Base-by-base conservation (phyloP, 92 coral and sea anemone species). In the Phenganax marumi region DNA sequence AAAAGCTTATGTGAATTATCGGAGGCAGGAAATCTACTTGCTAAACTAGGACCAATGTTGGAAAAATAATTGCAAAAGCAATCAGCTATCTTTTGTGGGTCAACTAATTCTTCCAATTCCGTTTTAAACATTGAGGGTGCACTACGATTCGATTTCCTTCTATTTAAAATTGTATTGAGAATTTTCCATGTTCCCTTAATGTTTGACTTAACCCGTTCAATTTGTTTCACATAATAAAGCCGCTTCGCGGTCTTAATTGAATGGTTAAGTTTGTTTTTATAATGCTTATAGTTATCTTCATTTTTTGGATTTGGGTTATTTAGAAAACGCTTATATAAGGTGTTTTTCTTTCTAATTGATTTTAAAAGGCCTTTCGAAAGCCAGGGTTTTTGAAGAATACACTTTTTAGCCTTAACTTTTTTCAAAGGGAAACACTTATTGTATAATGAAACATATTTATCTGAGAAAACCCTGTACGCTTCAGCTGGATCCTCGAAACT, bases 301-400 rank as follows among this genome's bases (percentile, higher is more conserved):
- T 8, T 69, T 18, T 43, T 14, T 3, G 46, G 26, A 26, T 39
- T 69, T 69, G 75, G 12, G 33, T 13, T 25, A 14, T 49, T 26
- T 21, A 81, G 65, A 70, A 17, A 76, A 68, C 25, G 64, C 72
- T 85, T 85, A 39, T 89, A 75, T 46, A 82, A 63, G 43, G 46
- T 64, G 77, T 70, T 75, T 72, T 81, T 75, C 50, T 76, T 81
- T 65, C 61, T 83, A n/a, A 76, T 77, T 16, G 85, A 86, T 77
- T 81, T 86, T 5, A 81, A 61, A 11, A 88, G 84, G 19, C 89
- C 89, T 12, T 75, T 76, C 7, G 91, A 18, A 52, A 85, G 73
- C 91, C 91, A 88, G 3, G 91, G 91, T 62, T 85, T 88, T 6
- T 52, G 47, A 8, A 50, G 63, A 19, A 50, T 52, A 63, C 33